phyloP scores from a whole-genome alignment of 2,113 vertebrate genomes.

The Hemichromis elongatus region DNA sequence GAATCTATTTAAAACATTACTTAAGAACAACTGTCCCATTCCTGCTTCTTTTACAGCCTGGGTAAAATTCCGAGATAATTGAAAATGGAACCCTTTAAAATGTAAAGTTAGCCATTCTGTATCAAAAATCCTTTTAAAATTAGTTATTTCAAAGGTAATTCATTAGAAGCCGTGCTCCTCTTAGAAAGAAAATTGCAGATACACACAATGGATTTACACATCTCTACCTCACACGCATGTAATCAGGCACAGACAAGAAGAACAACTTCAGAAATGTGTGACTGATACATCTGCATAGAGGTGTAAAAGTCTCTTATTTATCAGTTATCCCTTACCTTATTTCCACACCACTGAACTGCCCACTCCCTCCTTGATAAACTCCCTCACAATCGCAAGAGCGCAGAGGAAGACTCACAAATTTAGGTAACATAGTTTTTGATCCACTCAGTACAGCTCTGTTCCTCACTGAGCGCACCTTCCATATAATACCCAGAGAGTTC shows the following conservation, averaged over 20 bases:
- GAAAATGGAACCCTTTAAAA: neutral
- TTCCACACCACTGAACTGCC: neutral
- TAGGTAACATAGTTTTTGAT: neutral
- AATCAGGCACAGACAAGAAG: constrained; percentile 11
- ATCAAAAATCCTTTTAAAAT: neutral
- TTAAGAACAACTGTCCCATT: neutral
- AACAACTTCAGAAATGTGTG: neutral
- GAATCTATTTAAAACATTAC: constrained; percentile 6
- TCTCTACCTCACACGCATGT: neutral
- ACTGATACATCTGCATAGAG: constrained; percentile 2
- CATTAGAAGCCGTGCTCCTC: neutral
- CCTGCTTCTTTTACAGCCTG: neutral
- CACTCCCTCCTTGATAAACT: neutral
- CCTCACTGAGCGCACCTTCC: neutral
- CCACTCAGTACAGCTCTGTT: neutral
- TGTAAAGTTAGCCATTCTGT: neutral
- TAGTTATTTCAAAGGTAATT: neutral
- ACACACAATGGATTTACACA: neutral
- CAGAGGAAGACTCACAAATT: neutral
- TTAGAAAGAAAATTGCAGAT: neutral
- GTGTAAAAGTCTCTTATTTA: neutral
- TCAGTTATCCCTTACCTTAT: neutral
- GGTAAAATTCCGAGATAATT: constrained; percentile 3
- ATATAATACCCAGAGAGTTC: neutral
- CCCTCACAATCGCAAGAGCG: neutral